Conservation (phyloP, 2,113 vertebrate species). For the Galbula dea region DNA sequence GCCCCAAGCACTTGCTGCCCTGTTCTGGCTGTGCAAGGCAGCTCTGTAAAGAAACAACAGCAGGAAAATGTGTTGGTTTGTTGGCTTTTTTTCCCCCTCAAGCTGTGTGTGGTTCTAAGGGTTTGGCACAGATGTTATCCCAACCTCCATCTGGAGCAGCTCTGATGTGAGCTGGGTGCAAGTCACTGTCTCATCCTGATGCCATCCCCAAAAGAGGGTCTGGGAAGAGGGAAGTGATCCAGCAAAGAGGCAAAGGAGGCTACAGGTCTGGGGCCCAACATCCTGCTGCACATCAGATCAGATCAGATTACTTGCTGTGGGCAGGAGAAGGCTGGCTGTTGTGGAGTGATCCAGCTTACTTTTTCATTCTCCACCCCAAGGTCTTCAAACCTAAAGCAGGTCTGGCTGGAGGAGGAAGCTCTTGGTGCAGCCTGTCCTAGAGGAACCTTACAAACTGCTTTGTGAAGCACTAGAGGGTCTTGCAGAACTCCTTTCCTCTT, state of each 20-base stretch:
- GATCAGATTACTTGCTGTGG: accelerated
- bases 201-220: not conserved
- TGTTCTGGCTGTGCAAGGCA: not conserved
- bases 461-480: not conserved
- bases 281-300: accelerated
- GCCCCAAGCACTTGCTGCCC: not conserved
- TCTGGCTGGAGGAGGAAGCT: not conserved
- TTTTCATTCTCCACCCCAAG: not conserved
- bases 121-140: not conserved
- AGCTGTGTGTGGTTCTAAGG: not conserved
- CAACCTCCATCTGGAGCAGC: not conserved
- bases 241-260: not conserved
- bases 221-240: not conserved
- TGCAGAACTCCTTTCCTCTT: not conserved
- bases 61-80: not conserved
- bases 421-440: not conserved
- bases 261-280: not conserved
- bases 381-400: not conserved
- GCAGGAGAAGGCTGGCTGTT: not conserved
- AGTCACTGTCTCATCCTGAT: not conserved
- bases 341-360: not conserved
- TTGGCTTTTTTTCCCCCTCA: not conserved
- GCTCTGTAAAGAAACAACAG: not conserved
- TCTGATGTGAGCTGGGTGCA: accelerated
- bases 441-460: not conserved